A percentile compares a stretch with the other conserved stretches of the same genome.
Conservation (phyloP, 2,797 vertebrate species). For the Perdix hodgsoniae region DNA sequence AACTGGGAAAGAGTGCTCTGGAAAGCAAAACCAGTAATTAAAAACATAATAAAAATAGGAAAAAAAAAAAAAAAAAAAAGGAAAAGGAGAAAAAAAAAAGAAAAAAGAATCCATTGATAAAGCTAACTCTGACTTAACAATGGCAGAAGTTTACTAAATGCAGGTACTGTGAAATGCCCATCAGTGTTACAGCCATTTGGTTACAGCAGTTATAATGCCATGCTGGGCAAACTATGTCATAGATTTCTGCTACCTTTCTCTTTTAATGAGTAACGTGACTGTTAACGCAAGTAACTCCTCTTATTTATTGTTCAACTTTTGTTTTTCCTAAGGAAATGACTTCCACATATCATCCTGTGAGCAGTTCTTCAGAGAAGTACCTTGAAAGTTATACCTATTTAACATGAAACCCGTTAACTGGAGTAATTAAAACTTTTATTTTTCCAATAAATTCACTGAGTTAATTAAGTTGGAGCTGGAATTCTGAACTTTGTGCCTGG, state of each 20-base stretch:
- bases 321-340: slow-evolving; percentile 89
- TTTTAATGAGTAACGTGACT: slow-evolving; percentile 95
- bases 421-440: slow-evolving; percentile 93
- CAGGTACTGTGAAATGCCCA: slow-evolving; percentile 95
- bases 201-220: slow-evolving; percentile 86
- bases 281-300: slow-evolving; percentile 96
- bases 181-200: slow-evolving; percentile 91
- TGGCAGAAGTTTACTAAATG: slow-evolving; percentile 87
- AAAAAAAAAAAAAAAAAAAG: slow-evolving; percentile 22
- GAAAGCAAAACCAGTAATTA: slow-evolving; percentile 59
- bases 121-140: slow-evolving; percentile 86
- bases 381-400: slow-evolving; percentile 94
- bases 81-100: not conserved
- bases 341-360: slow-evolving; percentile 85
- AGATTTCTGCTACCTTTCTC: slow-evolving; percentile 90
- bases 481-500: slow-evolving; percentile 86
- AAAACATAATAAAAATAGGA: not conserved
- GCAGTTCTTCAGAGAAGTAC: slow-evolving; percentile 92
- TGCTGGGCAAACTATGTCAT: slow-evolving; percentile 83
- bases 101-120: slow-evolving; percentile 76
- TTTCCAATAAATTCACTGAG: slow-evolving; percentile 89
- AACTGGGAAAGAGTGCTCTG: slow-evolving; percentile 70
- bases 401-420: slow-evolving; percentile 97
- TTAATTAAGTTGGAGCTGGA: slow-evolving; percentile 86
- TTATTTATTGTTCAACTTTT: slow-evolving; percentile 99